A percentile compares a stretch with the other conserved stretches of the same genome.
phyloP scores from a whole-genome alignment of 2,888 invertebrate genomes.

The Drosophila affinis region DNA sequence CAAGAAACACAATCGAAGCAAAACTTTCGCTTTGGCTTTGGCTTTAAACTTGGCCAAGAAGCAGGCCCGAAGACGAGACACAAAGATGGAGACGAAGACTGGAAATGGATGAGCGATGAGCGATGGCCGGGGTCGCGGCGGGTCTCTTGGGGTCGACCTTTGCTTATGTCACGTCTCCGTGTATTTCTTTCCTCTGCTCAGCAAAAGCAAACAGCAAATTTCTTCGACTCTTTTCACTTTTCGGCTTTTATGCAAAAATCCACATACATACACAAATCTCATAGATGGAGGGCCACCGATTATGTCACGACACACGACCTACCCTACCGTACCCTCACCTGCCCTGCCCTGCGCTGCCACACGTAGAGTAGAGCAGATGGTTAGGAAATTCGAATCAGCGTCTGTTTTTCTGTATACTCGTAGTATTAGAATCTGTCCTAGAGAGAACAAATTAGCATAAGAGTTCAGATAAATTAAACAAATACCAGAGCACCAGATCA shows the following conservation, averaged over 20 bases:
- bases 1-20: conserved; percentile 41
- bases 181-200: background rate
- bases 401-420: background rate
- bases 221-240: conserved; percentile 62
- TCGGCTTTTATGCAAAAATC: conserved; percentile 52
- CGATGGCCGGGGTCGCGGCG: conserved; percentile 20
- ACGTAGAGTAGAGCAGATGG: conserved; percentile 27
- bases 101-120: conserved; percentile 28
- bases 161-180: conserved; percentile 38
- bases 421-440: background rate
- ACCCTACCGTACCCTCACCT: conserved; percentile 32
- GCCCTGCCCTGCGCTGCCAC: conserved; percentile 22
- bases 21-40: conserved; percentile 76
- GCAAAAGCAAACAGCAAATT: conserved; percentile 24
- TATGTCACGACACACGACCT: conserved; percentile 64
- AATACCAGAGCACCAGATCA: conserved; percentile 28
- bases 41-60: conserved; percentile 77
- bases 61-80: background rate
- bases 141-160: conserved; percentile 37
- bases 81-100: conserved; percentile 22
- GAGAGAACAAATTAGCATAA: conserved; percentile 65
- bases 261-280: conserved; percentile 3
- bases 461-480: conserved; percentile 58
- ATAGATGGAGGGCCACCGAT: conserved; percentile 37
- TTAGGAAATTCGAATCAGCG: conserved; percentile 1